Evolutionary conservation across 2,113 vertebrate genomes (phyloP).

Genomic region (Oryzias celebensis): DNA sequence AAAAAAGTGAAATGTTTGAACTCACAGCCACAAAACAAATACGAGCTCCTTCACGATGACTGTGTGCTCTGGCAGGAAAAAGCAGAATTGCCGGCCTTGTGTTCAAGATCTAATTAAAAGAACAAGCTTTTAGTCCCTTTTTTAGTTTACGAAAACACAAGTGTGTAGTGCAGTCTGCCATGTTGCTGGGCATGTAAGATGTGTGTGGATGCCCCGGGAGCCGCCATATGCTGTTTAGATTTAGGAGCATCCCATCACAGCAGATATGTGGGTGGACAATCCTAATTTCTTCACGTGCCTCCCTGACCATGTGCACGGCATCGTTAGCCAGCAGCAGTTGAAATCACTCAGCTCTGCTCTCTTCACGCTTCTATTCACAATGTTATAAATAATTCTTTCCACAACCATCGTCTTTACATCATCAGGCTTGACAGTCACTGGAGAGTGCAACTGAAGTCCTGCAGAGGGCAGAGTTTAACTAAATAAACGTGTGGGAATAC

Average conservation of each 20-base stretch:
- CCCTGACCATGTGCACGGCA: conserved; percentile 28
- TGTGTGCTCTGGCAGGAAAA: not conserved
- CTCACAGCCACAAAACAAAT: not conserved
- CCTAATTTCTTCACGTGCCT: conserved; percentile 40
- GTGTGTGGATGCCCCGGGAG: conserved; percentile 68
- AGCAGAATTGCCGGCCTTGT: not conserved
- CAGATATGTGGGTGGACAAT: conserved; percentile 38
- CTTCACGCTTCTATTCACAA: conserved; percentile 23
- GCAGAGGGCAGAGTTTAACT: conserved; percentile 82
- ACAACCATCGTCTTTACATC: conserved; percentile 37
- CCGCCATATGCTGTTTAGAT: conserved; percentile 73
- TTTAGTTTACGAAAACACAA: conserved; percentile 4
- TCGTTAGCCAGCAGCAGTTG: conserved; percentile 34
- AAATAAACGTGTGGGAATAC: conserved; percentile 42
- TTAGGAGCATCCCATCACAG: conserved; percentile 54
- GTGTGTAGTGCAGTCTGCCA: conserved; percentile 34
- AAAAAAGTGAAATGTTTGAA: too few species aligned
- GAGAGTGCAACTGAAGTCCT: conserved; percentile 60
- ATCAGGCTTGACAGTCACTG: conserved; percentile 7
- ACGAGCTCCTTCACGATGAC: not conserved
- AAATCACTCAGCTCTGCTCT: conserved; percentile 30
- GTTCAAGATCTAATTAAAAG: conserved; percentile 12
- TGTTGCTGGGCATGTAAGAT: conserved; percentile 60
- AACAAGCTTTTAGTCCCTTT: conserved; percentile 4
- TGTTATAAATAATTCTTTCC: conserved; percentile 34